A percentile compares a stretch with the other conserved stretches of the same genome.
Evolutionary conservation across 92 coral and sea anemone genomes (phyloP).

Genomic region (Zoanthus sansibaricus): DNA sequence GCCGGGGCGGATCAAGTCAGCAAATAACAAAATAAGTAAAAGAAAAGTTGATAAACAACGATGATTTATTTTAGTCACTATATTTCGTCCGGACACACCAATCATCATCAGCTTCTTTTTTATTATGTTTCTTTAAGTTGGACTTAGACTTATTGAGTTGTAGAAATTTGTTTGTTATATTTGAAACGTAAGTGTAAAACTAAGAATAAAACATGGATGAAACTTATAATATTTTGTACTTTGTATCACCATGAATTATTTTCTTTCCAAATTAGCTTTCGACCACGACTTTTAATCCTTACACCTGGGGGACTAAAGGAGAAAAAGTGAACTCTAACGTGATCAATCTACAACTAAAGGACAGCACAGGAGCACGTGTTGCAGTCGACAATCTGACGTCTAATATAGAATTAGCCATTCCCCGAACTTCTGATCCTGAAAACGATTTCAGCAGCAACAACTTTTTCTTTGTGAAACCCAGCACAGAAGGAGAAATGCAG

Average conservation of each 20-base stretch:
- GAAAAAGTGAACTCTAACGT: conserved; percentile 14
- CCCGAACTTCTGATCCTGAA: background rate
- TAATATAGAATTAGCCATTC: background rate
- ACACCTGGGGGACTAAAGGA: conserved; percentile 13
- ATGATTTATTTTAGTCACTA: too few species aligned
- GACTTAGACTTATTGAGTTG: too few species aligned
- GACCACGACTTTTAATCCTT: conserved; percentile 13
- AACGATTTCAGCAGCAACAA: background rate
- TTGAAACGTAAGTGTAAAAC: too few species aligned
- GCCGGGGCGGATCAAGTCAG: too few species aligned
- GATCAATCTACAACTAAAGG: conserved; percentile 3
- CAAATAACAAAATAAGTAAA: too few species aligned
- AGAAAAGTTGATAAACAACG: too few species aligned
- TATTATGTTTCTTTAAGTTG: too few species aligned
- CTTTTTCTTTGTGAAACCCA: conserved; percentile 23
- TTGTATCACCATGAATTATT: background rate
- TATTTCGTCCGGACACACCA: too few species aligned
- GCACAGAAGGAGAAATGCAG: conserved; percentile 25
- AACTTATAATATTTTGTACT: background rate
- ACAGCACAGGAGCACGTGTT: background rate
- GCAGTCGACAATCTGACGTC: background rate
- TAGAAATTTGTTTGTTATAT: too few species aligned
- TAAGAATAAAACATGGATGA: background rate
- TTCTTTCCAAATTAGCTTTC: background rate
- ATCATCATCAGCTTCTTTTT: too few species aligned